Conservation (phyloP, 1,140 invertebrate species). For the Cepaea nemoralis region DNA sequence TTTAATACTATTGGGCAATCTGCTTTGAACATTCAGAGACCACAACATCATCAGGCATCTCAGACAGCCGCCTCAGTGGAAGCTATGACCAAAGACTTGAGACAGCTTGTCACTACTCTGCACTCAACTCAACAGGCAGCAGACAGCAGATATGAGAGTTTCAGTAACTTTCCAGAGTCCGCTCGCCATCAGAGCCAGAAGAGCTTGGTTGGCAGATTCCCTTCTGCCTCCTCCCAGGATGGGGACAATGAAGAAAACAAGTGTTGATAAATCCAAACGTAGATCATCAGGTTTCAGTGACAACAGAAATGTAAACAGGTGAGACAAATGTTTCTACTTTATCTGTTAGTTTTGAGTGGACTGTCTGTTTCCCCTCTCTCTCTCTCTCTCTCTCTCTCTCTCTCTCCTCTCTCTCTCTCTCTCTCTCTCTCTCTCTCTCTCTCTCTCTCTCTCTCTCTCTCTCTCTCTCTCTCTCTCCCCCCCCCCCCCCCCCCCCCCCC, state of each 20-base stretch:
- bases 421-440: too few species aligned
- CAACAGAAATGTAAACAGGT: constrained; percentile 1
- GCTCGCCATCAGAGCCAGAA: constrained; percentile 10
- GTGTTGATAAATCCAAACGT: not conserved
- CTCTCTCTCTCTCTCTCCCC: too few species aligned
- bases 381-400: too few species aligned
- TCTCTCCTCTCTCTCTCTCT: too few species aligned
- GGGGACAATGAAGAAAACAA: not conserved
- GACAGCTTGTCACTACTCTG: constrained; percentile 28
- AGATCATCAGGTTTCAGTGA: not conserved
- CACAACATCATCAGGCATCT: not conserved
- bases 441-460: too few species aligned
- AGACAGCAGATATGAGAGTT: not conserved
- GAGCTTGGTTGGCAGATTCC: not conserved
- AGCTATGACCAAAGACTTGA: constrained; percentile 27
- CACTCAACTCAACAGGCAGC: not conserved
- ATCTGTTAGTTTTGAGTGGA: too few species aligned
- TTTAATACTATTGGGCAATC: constrained; percentile 29
- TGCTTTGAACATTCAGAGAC: not conserved
- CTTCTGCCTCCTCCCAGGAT: not conserved
- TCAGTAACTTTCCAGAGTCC: constrained; percentile 4
- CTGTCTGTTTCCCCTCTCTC: too few species aligned
- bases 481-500: too few species aligned
- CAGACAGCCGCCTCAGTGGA: constrained; percentile 14
- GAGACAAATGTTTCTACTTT: too few species aligned